These are phyloP conservation scores for Lipophrys pholis DNA, from an alignment of 2,113 vertebrate species.

Conservation along the genomic window DNA sequence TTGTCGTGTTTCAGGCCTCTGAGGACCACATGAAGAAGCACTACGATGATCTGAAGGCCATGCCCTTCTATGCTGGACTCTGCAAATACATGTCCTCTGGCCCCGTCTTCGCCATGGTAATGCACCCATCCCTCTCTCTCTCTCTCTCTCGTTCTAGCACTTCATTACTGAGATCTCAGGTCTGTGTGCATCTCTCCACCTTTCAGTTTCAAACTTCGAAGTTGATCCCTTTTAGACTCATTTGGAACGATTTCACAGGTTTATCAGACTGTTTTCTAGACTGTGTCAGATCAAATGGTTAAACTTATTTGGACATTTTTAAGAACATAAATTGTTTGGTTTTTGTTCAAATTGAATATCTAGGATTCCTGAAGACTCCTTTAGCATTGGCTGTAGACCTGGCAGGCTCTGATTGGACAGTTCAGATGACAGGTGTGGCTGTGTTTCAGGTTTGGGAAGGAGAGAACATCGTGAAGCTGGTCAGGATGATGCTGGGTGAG, in stretches of 20 bases:
- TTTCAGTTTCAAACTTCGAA: too few relatives aligned
- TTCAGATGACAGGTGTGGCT: not conserved
- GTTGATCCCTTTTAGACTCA: too few relatives aligned
- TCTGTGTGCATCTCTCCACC: too few relatives aligned
- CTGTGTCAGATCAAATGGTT: too few relatives aligned
- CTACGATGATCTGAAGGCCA: slow-evolving; percentile 93
- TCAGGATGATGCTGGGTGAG: slow-evolving; percentile 94
- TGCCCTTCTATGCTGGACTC: slow-evolving; percentile 90
- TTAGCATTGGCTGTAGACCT: too few relatives aligned
- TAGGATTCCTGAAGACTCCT: too few relatives aligned
- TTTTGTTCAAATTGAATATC: too few relatives aligned
- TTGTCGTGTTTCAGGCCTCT: slow-evolving; percentile 81
- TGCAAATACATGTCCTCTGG: slow-evolving; percentile 93
- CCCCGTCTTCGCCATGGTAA: slow-evolving; percentile 93
- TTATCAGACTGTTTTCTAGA: too few relatives aligned
- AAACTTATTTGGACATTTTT: too few relatives aligned
- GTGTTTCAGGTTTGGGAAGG: slow-evolving; percentile 93
- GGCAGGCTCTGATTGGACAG: too few relatives aligned
- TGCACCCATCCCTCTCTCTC: slow-evolving; percentile 7
- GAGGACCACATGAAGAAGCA: slow-evolving; percentile 91
- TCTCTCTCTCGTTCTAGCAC: not conserved
- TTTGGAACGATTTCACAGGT: too few relatives aligned
- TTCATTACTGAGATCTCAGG: not conserved
- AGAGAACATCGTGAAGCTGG: slow-evolving; percentile 91
- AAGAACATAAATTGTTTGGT: too few relatives aligned